Conservation (phyloP, 2,113 vertebrate genomes). For the Cyprinodon brontotheroides region DNA sequence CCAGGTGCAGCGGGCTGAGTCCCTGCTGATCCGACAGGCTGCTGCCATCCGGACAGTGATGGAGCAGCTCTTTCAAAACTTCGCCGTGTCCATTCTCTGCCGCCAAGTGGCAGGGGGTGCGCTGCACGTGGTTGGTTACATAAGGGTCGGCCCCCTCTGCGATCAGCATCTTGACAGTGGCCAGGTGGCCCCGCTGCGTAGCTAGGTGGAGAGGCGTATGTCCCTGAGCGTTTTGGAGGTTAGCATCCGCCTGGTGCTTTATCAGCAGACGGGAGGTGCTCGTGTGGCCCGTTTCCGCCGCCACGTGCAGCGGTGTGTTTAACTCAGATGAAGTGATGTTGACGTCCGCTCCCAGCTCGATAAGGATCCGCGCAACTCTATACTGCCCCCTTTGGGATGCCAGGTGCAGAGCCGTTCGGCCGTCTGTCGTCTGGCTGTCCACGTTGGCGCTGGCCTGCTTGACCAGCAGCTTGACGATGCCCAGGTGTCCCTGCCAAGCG, state of each 20-base stretch:
- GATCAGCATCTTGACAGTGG: conserved; percentile 87
- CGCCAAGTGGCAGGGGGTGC: conserved; percentile 85
- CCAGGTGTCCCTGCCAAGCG: conserved; percentile 93
- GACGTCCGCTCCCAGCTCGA: conserved; percentile 85
- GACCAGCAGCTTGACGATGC: conserved; percentile 90
- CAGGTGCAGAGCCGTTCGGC: conserved; percentile 90
- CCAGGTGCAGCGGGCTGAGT: conserved; percentile 84
- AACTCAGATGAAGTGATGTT: conserved; percentile 68
- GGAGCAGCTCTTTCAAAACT: conserved; percentile 84
- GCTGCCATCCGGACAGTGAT: conserved; percentile 70
- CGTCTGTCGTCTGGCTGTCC: conserved; percentile 86
- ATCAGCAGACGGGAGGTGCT: conserved; percentile 92
- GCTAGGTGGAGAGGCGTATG: conserved; percentile 90
- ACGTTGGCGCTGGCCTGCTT: conserved; percentile 86
- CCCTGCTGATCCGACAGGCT: conserved; percentile 78
- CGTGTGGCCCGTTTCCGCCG: conserved; percentile 92
- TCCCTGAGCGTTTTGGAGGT: conserved; percentile 79
- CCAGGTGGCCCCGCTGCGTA: conserved; percentile 82
- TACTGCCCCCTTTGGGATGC: conserved; percentile 94
- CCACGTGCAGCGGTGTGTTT: conserved; percentile 88
- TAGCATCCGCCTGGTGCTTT: conserved; percentile 83
- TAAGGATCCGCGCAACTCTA: conserved; percentile 90
- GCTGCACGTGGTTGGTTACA: conserved; percentile 67
- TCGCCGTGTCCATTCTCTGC: conserved; percentile 85
- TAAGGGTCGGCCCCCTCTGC: conserved; percentile 82